Base-by-base conservation (phyloP, 1,140 invertebrate genomes). In the Cherax quadricarinatus region DNA sequence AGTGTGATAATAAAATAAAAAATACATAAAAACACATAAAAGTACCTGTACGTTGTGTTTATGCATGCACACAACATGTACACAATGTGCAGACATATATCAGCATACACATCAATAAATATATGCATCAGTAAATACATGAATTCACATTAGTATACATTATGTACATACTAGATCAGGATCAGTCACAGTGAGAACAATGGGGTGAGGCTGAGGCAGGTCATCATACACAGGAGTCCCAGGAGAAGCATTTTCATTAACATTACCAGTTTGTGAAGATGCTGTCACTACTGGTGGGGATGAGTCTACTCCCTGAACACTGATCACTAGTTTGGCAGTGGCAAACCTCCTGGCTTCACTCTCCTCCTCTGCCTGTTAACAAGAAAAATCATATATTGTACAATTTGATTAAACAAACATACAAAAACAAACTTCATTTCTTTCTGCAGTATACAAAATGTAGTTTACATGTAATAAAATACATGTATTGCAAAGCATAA, bases 241-340 rank as follows among this genome's bases (percentile, higher is more conserved):
- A 78, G 98, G 96, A 0, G 97, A 96, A 0, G 98, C 97, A 94
- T 98, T 98, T 95, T 98, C 98, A 94, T 97, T 96, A 0, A 98
- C 97, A 94, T 96, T 97, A 1, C 98, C 98, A 94, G 98, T 97
- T 51, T 96, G 95, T 9, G 96, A 96, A 0, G 97, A 96, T 0
- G 97, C 96, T 1, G 95, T 95, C 78, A 98, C 97, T 48, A 97
- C 96, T 0, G 98, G 98, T 12, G 98, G 97, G 95, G 97, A 97
- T 60, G 97, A 96, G 95, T 98, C 98, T 0, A 98, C 97, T 12
- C 97, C 97, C 93, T 97, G 97, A 0, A 98, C 97, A 62, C 96
- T 97, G 70, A 98, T 97, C 0, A 96, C 96, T 84, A 98, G 95
- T 94, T 98, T 98, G 0, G 98, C 98, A 7, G 97, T 97, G 7